Percentiles rank a stretch among this genome's conserved stretches.
Conservation (phyloP, 2,797 vertebrate genomes). For the Lagothrix lagotricha region DNA sequence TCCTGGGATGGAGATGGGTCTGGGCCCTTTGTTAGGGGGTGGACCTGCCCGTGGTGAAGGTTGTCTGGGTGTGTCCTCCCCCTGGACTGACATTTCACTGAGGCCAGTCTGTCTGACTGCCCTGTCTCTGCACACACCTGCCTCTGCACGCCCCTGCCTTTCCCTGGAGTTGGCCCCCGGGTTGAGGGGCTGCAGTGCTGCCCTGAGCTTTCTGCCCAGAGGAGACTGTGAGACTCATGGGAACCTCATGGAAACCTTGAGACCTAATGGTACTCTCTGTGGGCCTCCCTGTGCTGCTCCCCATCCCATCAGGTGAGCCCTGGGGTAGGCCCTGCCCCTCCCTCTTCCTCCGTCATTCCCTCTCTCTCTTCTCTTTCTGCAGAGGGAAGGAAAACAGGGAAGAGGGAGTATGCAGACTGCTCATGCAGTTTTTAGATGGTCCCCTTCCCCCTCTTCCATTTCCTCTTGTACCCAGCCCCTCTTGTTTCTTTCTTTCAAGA, state of each 20-base stretch:
- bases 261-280: neutral
- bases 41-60: neutral
- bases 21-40: neutral
- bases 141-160: too few relatives aligned
- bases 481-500: neutral
- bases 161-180: neutral
- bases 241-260: neutral
- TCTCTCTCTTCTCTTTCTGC: neutral
- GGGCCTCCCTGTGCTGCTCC: neutral
- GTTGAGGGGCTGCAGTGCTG: neutral
- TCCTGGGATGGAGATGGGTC: fast-evolving
- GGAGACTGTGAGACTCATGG: neutral
- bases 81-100: neutral
- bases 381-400: neutral
- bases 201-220: neutral
- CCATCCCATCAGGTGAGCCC: slow-evolving; percentile 57
- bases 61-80: neutral
- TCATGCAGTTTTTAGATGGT: neutral
- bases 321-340: neutral
- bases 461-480: neutral
- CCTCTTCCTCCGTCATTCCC: neutral
- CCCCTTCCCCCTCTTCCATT: neutral
- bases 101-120: neutral
- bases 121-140: neutral
- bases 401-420: neutral